Percentiles rank a stretch among this genome's conserved stretches.
Conservation (phyloP, 2,888 invertebrate genomes). For the Ypsolopha scabrella region DNA sequence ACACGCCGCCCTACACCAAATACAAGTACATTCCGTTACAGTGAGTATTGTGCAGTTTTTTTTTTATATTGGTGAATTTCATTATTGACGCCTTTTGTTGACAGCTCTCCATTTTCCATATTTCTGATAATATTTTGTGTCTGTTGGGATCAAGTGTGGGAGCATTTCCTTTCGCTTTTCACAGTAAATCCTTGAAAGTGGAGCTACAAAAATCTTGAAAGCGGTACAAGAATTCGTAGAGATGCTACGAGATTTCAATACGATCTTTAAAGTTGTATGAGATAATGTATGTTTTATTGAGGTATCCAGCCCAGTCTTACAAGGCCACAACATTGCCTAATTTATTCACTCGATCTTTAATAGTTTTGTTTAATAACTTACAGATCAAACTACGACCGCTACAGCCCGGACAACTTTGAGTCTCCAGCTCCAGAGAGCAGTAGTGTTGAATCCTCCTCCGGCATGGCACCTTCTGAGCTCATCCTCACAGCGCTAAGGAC, state of each 20-base stretch:
- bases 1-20: slow-evolving; percentile 38
- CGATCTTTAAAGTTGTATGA: not conserved
- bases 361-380: not conserved
- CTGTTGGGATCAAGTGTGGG: not conserved
- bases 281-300: no score
- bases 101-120: not conserved
- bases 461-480: slow-evolving; percentile 49
- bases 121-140: not conserved
- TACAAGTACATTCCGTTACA: slow-evolving; percentile 53
- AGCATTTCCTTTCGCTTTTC: not conserved
- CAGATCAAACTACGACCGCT: slow-evolving; percentile 23
- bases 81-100: not conserved
- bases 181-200: not conserved
- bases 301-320: no score
- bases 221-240: not conserved
- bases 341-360: not conserved
- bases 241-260: not conserved
- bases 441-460: slow-evolving; percentile 16
- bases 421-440: slow-evolving; percentile 7
- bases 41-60: slow-evolving; percentile 30
- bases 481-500: slow-evolving; percentile 55
- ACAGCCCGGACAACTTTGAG: slow-evolving; percentile 21
- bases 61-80: not conserved
- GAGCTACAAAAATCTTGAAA: not conserved
- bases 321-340: no score